These are phyloP conservation scores for Syrphus vitripennis DNA, from an alignment of 2,888 invertebrate genomes.

Conservation along the genomic window DNA sequence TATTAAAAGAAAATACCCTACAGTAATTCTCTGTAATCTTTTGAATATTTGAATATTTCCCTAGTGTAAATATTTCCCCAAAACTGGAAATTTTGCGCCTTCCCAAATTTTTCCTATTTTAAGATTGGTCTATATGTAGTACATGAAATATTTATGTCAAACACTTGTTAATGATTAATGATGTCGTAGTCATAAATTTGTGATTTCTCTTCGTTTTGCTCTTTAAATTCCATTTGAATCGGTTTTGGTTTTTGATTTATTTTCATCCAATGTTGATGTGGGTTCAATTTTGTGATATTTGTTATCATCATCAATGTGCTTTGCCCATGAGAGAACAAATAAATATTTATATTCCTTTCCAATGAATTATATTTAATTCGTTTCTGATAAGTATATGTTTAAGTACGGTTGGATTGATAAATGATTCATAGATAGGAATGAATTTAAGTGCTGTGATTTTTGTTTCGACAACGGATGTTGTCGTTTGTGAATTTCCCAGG, in stretches of 20 bases:
- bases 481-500: not conserved
- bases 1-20: constrained; percentile 8
- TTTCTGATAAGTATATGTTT: not conserved
- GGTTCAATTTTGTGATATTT: not conserved
- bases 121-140: too few relatives aligned
- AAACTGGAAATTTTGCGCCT: constrained; percentile 2
- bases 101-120: not conserved
- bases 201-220: not conserved
- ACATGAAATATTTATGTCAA: constrained; percentile 47
- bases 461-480: not conserved
- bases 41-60: not conserved
- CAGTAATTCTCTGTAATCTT: not conserved
- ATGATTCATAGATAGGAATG: not conserved
- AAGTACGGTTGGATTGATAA: constrained; percentile 1
- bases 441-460: constrained; percentile 3
- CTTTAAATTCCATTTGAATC: constrained; percentile 37
- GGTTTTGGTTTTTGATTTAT: constrained; percentile 43
- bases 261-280: constrained; percentile 26
- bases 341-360: constrained; percentile 6
- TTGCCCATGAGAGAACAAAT: constrained; percentile 17
- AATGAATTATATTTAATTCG: constrained; percentile 5
- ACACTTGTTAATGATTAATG: constrained; percentile 57
- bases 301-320: constrained; percentile 16
- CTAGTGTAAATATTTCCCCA: constrained; percentile 32
- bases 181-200: constrained; percentile 35